Base-by-base conservation (phyloP, 1,140 invertebrate species). In the Acromyrmex charruanus region DNA sequence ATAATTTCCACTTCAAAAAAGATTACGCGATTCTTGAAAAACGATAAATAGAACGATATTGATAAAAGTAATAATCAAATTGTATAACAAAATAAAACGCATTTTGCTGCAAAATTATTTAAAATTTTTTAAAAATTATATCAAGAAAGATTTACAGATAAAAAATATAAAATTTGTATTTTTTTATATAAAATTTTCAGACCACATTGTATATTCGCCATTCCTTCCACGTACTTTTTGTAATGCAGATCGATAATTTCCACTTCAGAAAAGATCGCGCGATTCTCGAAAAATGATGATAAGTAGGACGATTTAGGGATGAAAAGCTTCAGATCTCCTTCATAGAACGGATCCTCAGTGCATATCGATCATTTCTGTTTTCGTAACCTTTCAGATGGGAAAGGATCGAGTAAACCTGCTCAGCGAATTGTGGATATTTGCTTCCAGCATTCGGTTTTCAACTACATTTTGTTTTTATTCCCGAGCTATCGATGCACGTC, bases 391-490 rank as follows among this genome's bases (percentile, higher is more conserved):
- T 51, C 35, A 35, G 21, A 39, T 28, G 39, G 25, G 18, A 84
- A 63, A 51, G 44, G 39, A 51, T 44, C 39, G 39, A 75, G 44
- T 75, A 84, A 84, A 75, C 58, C 69, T 14, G 39, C 51, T 79
- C 31, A 51, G n/a, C 72, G 69, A 74, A 65, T 84, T 84, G 80
- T 84, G 25, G 69, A 84, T 84, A 63, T 84, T 75, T 75, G 69
- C 69, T 84, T 25, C 44, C 44, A 51, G 44, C 55, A 75, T 84
- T 81, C 68, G 69, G 80, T 75, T 84, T 81, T 71, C 49, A 81
- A 84, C 80, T 84, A 21, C 69, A 84, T 84, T 84, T 75, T 75
- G 80, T 61, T 84, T 75, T 75, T 84, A 84, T 84, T 44, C 14
- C 55, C 9, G 6, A 58, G 66, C 28, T 81, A 55, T 69, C 63